Evolutionary conservation across 2,797 vertebrate species (phyloP).

Genomic region (Sardinella longiceps): DNA sequence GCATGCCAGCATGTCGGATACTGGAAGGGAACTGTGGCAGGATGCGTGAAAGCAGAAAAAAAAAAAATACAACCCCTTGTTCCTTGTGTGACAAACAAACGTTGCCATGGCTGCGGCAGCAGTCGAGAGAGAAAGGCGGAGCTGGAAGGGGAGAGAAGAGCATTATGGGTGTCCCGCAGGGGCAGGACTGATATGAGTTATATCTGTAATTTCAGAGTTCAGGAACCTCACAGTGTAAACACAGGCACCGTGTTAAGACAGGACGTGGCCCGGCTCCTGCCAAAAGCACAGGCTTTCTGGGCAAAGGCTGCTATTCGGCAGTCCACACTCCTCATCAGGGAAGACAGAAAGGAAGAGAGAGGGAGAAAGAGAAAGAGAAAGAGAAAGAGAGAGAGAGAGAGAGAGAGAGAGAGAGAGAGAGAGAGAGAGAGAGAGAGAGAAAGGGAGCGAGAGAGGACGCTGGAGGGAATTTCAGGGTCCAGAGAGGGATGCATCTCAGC

Average conservation of each 20-base stretch:
- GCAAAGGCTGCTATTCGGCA: conserved; percentile 78
- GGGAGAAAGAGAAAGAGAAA: conserved; percentile 39
- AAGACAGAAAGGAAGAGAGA: conserved; percentile 44
- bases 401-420: conserved; percentile 53
- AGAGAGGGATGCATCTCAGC: conserved; percentile 70
- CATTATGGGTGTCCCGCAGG: conserved; percentile 55
- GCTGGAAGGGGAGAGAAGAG: conserved; percentile 65
- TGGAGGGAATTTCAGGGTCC: conserved; percentile 18
- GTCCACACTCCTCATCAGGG: conserved; percentile 47
- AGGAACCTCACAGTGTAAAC: conserved; percentile 85
- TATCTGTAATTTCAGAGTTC: conserved; percentile 85
- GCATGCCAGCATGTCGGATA: conserved; percentile 26
- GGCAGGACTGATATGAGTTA: conserved; percentile 63
- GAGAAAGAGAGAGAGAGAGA: conserved; percentile 24
- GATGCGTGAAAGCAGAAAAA: background rate
- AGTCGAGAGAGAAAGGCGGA: background rate
- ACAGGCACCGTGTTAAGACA: conserved; percentile 72
- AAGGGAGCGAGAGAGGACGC: background rate
- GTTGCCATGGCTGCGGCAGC: background rate
- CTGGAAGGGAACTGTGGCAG: background rate
- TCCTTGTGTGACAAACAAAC: conserved; percentile 43
- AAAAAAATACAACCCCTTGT: conserved; percentile 49
- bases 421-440: conserved; percentile 30
- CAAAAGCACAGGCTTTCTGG: conserved; percentile 75
- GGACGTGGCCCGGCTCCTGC: conserved; percentile 76